Evolutionary conservation across 2,113 vertebrate species (phyloP), one percentile per base, ranked within the genome.

Genomic region (Coregonus clupeaformis): DNA sequence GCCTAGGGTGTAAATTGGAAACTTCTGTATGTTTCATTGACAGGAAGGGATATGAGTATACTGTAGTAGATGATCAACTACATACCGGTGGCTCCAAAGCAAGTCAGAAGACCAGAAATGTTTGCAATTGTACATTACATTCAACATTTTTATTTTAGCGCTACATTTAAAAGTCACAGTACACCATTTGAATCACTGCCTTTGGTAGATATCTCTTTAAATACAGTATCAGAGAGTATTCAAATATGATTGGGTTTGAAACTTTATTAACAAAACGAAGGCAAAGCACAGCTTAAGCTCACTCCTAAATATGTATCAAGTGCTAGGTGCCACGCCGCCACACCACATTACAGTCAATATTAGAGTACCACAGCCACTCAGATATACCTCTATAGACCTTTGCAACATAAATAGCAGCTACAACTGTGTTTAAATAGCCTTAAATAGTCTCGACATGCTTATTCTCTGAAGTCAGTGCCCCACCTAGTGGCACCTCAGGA

Each of bases 241-340:
- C 29, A 66, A 25, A 66, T 4, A 66, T 24, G 1, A 32, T 67
- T 75, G 55, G 76, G 78, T 81, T 91, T 90, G 82, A 94, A 93
- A 92, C 87, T 93, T 92, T 92, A 93, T 91, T 92, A 93, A 87
- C 84, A 91, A 92, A 92, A 85, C 84, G 80, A 77, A 83, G 83
- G 87, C 82, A 85, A 90, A 92, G 89, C 89, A 91, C 82, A 91
- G 83, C 82, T 86, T 76, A 83, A 85, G 85, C 83, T 86, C 77
- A 89, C 73, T 77, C 67, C 85, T 74, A 86, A 57, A 86, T 82
- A 69, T 69, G 75, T 63, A 76, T 29, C 72, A 66, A 80, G 77
- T 71, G 71, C 81, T 83, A 82, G 68, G 42, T 84, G 92, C 84
- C 68, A 69, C 62, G 83, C 79, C 65, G 9, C 36, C 36, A 42